Conservation (phyloP, 1,140 invertebrate genomes). For the Atta texana region DNA sequence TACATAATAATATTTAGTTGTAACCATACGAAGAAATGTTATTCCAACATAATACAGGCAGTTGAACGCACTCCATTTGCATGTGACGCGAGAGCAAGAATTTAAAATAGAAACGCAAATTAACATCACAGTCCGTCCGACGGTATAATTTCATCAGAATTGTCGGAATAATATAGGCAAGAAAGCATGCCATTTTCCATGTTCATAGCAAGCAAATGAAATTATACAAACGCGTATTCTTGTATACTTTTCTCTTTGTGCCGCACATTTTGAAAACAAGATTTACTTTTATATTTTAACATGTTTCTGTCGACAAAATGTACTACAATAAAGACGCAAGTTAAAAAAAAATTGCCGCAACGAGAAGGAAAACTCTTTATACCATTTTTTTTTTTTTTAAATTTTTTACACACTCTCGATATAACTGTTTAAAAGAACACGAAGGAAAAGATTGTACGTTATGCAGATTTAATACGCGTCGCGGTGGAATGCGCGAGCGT, state of each 20-base stretch:
- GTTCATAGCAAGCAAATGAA: conserved; percentile 17
- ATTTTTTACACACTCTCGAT: neutral
- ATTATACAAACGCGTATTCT: conserved; percentile 9
- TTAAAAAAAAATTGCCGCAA: neutral
- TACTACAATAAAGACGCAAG: neutral
- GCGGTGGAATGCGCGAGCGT: neutral
- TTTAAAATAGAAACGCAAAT: conserved; percentile 36
- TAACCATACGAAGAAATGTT: neutral
- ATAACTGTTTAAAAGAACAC: neutral
- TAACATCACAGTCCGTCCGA: conserved; percentile 14
- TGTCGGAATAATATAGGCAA: conserved; percentile 37
- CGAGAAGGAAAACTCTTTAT: neutral
- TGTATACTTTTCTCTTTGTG: neutral
- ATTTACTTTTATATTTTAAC: conserved; percentile 19
- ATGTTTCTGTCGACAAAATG: neutral
- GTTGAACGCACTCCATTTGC: conserved; percentile 8
- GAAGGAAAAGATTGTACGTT: neutral
- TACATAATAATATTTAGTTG: neutral
- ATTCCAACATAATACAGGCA: neutral
- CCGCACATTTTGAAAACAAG: neutral
- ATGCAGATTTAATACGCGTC: conserved; percentile 17
- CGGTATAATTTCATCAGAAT: conserved; percentile 21
- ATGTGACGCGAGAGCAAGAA: neutral
- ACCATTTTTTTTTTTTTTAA: neutral
- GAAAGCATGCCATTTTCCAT: conserved; percentile 8